A percentile compares a stretch with the other conserved stretches of the same genome.
Conservation (phyloP, 2,888 invertebrate species). For the Strigamia maritima region DNA sequence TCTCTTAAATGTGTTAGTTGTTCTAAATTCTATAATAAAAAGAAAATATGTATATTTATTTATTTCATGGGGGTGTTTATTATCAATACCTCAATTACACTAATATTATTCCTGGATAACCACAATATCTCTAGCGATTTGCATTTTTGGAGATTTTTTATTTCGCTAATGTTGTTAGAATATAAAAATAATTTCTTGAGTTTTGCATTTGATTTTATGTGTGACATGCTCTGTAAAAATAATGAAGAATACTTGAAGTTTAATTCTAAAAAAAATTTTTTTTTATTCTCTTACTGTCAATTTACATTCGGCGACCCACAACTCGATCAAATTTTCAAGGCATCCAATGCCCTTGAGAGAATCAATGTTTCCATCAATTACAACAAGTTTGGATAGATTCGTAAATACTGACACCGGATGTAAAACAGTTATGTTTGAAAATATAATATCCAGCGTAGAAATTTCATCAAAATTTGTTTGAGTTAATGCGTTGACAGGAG, state of each 20-base stretch:
- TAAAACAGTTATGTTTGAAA: neutral
- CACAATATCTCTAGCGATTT: conserved; percentile 11
- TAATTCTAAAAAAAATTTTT: no score
- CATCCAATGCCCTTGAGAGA: neutral
- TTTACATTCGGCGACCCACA: conserved; percentile 34
- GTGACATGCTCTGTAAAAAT: neutral
- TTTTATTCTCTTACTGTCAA: neutral
- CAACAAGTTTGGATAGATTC: conserved; percentile 5
- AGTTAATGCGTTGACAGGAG: neutral
- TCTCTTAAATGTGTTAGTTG: conserved; percentile 29
- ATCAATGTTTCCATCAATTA: neutral
- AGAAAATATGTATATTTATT: neutral
- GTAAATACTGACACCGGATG: neutral
- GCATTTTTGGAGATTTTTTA: conserved; percentile 29
- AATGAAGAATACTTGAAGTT: no score
- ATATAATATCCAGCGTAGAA: neutral
- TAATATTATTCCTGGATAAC: conserved; percentile 26
- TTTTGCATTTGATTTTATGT: neutral
- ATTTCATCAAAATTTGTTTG: neutral
- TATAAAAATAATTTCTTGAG: conserved; percentile 14
- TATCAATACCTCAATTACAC: conserved; percentile 7
- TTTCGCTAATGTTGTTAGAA: neutral
- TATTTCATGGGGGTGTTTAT: neutral
- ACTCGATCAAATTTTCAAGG: neutral
- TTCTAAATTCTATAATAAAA: conserved; percentile 2